Percentiles rank a stretch among this genome's conserved stretches.
phyloP scores from a whole-genome alignment of 1,140 invertebrate species.

The Dufourea novaeangliae region DNA sequence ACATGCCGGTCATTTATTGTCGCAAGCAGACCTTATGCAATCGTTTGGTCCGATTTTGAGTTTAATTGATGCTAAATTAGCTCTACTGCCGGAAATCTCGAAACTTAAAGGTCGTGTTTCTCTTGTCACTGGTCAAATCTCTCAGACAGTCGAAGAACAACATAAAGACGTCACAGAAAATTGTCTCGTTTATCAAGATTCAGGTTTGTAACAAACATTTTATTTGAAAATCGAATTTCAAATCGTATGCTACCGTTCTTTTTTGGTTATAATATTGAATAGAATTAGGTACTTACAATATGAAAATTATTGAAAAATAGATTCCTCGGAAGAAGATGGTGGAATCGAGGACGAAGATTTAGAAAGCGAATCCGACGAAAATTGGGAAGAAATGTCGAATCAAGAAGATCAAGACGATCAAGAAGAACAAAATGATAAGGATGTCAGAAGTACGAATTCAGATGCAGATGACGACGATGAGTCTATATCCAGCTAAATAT shows the following conservation, averaged over 20 bases:
- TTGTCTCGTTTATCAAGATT: constrained; percentile 83
- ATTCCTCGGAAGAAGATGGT: constrained; percentile 75
- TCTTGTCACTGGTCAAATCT: constrained; percentile 83
- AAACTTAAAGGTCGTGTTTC: constrained; percentile 84
- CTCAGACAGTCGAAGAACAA: constrained; percentile 74
- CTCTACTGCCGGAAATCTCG: constrained; percentile 81
- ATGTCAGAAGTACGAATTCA: constrained; percentile 72
- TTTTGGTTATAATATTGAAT: constrained; percentile 5
- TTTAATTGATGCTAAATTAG: constrained; percentile 83
- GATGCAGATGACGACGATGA: constrained; percentile 71
- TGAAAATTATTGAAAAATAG: no score
- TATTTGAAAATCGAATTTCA: neutral
- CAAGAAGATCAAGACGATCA: constrained; percentile 65
- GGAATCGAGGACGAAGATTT: constrained; percentile 73
- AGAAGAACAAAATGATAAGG: constrained; percentile 62
- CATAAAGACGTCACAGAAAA: constrained; percentile 78
- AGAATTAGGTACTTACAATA: constrained; percentile 17
- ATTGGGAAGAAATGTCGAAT: constrained; percentile 80
- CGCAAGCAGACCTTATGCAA: constrained; percentile 82
- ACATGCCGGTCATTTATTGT: constrained; percentile 85
- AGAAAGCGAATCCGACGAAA: constrained; percentile 78
- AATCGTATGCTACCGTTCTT: neutral
- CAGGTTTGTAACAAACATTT: constrained; percentile 75
- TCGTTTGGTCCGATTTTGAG: constrained; percentile 83
- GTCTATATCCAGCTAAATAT: constrained; percentile 72